These are phyloP conservation scores for Acleris laterana DNA, from an alignment of 2,888 invertebrate genomes.

Conservation along the genomic window DNA sequence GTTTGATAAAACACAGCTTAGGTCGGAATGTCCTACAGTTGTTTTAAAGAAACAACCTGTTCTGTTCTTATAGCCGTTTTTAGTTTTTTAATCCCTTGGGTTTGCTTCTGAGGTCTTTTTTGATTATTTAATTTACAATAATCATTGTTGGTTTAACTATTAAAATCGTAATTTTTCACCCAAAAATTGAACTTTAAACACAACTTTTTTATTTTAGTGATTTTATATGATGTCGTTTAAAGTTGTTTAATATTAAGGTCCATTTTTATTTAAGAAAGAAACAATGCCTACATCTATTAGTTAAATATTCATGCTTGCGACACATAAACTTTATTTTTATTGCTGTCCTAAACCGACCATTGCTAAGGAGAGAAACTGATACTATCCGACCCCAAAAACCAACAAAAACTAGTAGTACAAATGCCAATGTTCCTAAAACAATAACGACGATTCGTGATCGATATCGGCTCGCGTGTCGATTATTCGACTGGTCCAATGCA, in stretches of 20 bases:
- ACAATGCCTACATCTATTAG: no score
- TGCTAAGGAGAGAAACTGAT: no score
- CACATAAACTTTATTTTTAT: no score
- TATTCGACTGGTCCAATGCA: constrained; percentile 49
- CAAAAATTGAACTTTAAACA: no score
- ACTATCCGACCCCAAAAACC: no score
- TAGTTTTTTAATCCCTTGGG: neutral
- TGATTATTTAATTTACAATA: no score
- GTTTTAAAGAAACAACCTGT: constrained; percentile 25
- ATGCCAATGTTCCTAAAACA: neutral
- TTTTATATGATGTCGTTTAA: no score
- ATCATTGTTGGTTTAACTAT: neutral
- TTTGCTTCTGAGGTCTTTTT: neutral
- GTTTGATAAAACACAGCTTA: constrained; percentile 65
- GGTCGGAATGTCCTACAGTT: constrained; percentile 65
- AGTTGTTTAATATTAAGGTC: no score
- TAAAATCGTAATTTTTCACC: neutral
- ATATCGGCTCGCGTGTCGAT: constrained; percentile 57
- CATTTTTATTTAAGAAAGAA: no score
- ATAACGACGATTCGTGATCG: neutral
- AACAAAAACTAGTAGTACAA: neutral
- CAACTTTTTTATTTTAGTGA: no score
- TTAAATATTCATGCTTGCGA: no score
- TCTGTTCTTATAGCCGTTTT: neutral
- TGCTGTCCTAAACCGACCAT: no score